phyloP scores from a whole-genome alignment of 2,113 vertebrate species.

The Pionites leucogaster region DNA sequence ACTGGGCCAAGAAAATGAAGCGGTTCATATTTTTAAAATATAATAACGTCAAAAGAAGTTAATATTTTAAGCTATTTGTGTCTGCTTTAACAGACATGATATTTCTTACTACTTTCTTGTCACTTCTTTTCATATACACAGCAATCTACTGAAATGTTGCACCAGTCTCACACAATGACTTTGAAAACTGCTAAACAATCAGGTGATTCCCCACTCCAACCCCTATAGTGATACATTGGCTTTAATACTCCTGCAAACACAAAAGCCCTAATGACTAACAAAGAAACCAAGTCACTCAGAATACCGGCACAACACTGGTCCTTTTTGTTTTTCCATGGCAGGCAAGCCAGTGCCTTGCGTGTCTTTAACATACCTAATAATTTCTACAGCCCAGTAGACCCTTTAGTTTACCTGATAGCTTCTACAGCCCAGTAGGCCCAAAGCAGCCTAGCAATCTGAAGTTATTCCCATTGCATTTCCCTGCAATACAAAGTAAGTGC shows the following conservation, averaged over 20 bases:
- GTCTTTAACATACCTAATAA: background rate
- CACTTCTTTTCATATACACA: background rate
- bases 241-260: background rate
- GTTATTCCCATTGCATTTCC: background rate
- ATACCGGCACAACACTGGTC: background rate
- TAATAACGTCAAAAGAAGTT: background rate
- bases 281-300: background rate
- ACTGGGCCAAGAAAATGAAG: background rate
- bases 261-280: background rate
- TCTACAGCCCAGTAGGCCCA: background rate
- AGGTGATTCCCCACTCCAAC: background rate
- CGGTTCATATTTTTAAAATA: background rate
- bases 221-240: background rate
- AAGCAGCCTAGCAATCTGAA: background rate
- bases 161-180: background rate
- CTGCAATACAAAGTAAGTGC: background rate
- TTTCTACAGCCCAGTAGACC: background rate
- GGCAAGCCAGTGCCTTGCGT: fast-evolving
- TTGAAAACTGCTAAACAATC: background rate
- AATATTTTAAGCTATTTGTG: background rate
- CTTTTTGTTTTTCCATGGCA: background rate
- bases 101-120: background rate
- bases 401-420: background rate
- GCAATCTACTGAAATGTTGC: background rate
- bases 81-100: background rate